A percentile compares a stretch with the other conserved stretches of the same genome.
Evolutionary conservation across 2,113 vertebrate genomes (phyloP).

Genomic region (Choloepus hoffmanni): DNA sequence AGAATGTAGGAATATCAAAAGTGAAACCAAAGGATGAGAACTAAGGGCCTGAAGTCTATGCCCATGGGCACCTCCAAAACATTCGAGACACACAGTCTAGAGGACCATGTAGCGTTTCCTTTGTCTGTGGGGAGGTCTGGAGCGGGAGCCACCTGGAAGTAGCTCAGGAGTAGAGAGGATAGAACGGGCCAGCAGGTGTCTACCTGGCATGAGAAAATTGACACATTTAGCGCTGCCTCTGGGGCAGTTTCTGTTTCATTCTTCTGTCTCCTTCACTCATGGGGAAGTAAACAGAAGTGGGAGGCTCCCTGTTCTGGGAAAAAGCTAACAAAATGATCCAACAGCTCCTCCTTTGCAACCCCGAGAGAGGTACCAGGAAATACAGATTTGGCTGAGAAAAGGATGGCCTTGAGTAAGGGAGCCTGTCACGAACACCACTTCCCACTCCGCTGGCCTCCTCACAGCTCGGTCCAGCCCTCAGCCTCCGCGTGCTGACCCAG

Average conservation of each 20-base stretch:
- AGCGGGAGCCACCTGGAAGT: neutral
- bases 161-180: neutral
- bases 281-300: slow-evolving; percentile 81
- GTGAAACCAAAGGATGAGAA: neutral
- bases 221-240: neutral
- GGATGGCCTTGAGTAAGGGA: slow-evolving; percentile 40
- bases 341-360: slow-evolving; percentile 74
- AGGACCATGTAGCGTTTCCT: neutral
- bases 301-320: slow-evolving; percentile 83
- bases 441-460: neutral
- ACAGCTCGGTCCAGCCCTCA: neutral
- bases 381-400: slow-evolving; percentile 66
- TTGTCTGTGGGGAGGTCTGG: neutral
- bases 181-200: neutral
- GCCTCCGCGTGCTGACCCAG: neutral
- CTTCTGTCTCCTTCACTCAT: slow-evolving; percentile 56
- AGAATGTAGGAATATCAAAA: neutral
- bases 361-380: slow-evolving; percentile 81
- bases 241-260: slow-evolving; percentile 15
- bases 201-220: neutral
- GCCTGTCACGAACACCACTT: slow-evolving; percentile 28
- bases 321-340: slow-evolving; percentile 75
- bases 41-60: neutral
- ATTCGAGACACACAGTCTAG: neutral
- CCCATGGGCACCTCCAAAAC: neutral